Evolutionary conservation across 2,888 invertebrate genomes (phyloP).

Genomic region (Aleiodes testaceus): DNA sequence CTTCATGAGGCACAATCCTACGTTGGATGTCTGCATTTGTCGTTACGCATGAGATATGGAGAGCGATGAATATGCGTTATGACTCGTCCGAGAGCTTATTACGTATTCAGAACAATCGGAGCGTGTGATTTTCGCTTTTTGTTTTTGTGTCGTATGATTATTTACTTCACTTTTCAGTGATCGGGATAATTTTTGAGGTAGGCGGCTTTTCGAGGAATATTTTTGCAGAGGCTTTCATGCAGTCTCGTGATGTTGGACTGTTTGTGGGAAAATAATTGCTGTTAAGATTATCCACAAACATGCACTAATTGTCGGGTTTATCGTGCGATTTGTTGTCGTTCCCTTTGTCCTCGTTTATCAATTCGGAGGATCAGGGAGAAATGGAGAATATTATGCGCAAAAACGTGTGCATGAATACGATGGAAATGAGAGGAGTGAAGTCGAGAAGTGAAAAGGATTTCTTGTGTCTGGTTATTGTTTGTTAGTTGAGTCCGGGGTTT

Average conservation of each 20-base stretch:
- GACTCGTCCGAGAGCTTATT: slow-evolving; percentile 6
- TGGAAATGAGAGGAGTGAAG: not conserved
- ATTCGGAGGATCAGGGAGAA: slow-evolving; percentile 4
- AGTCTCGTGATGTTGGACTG: too few species aligned
- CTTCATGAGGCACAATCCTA: not conserved
- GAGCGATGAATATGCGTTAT: slow-evolving; percentile 21
- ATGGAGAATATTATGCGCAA: slow-evolving; percentile 15
- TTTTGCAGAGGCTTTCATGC: too few species aligned
- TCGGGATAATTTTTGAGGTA: not conserved
- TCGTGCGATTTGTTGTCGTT: slow-evolving; percentile 16
- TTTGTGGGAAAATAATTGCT: too few species aligned
- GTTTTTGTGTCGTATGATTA: slow-evolving; percentile 10
- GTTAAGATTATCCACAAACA: too few species aligned
- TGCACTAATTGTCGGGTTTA: not conserved
- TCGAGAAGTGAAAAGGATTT: slow-evolving; percentile 21
- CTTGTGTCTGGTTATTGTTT: not conserved
- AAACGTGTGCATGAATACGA: slow-evolving; percentile 22
- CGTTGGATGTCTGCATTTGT: slow-evolving; percentile 40
- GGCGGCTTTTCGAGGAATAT: too few species aligned
- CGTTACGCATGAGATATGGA: slow-evolving; percentile 16
- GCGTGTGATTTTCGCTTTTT: not conserved
- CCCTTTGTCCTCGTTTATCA: slow-evolving; percentile 1
- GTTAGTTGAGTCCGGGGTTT: slow-evolving; percentile 9
- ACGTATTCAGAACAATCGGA: slow-evolving; percentile 29
- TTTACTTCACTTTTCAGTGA: slow-evolving; percentile 15